These are phyloP conservation scores for Drosophila trapezifrons DNA, from an alignment of 1,140 invertebrate species.

Conservation along the genomic window DNA sequence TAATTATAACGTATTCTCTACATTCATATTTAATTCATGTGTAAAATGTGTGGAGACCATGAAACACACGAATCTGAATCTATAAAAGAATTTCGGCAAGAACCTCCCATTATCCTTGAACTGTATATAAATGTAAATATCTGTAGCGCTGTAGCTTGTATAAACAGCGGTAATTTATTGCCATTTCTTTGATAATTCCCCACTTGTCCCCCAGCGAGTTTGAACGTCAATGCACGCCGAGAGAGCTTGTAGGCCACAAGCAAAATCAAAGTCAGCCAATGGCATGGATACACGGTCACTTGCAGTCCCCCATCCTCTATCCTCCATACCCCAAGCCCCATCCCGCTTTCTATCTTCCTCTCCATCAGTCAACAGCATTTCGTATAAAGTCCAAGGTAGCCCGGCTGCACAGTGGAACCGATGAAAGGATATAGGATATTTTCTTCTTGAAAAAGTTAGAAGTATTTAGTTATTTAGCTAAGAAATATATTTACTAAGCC, in stretches of 20 bases:
- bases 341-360: conserved; percentile 26
- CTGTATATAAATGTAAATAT: conserved; percentile 44
- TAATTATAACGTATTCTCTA: conserved; percentile 19
- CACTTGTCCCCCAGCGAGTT: conserved; percentile 49
- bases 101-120: conserved; percentile 68
- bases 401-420: conserved; percentile 23
- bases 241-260: conserved; percentile 47
- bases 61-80: conserved; percentile 13
- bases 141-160: conserved; percentile 9
- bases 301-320: conserved; percentile 14
- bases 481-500: not conserved
- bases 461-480: not conserved
- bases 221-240: conserved; percentile 62
- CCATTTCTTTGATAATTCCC: conserved; percentile 60
- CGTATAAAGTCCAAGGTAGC: conserved; percentile 42
- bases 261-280: conserved; percentile 56
- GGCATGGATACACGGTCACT: conserved; percentile 47
- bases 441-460: not conserved
- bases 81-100: conserved; percentile 2
- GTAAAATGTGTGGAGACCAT: conserved; percentile 23
- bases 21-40: conserved; percentile 8
- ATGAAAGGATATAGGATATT: not conserved
- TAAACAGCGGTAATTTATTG: conserved; percentile 70
- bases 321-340: not conserved
- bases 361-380: conserved; percentile 55